Evolutionary conservation across 2,888 invertebrate species (phyloP).

Genomic region (Folsomia candida): DNA sequence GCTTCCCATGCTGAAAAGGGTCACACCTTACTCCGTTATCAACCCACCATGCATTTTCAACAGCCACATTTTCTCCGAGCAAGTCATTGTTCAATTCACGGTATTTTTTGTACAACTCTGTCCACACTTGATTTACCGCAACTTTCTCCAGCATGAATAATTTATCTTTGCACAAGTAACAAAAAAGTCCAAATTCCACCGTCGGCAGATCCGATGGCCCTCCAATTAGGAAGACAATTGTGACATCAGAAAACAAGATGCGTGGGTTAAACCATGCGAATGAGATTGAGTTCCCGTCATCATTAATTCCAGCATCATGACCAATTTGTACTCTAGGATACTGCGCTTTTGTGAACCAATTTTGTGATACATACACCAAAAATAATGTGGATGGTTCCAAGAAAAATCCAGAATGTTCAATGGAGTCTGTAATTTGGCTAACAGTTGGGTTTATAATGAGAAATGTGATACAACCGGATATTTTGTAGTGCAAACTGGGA

Average conservation of each 20-base stretch:
- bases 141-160: neutral
- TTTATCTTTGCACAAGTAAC: slow-evolving; percentile 7
- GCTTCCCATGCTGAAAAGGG: neutral
- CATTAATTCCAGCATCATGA: too few relatives aligned
- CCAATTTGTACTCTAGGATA: too few relatives aligned
- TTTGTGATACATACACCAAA: neutral
- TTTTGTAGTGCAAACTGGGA: neutral
- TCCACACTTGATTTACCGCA: neutral
- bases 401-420: slow-evolving; percentile 1
- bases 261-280: neutral
- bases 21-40: neutral
- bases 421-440: neutral
- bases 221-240: neutral
- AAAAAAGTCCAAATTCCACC: slow-evolving; percentile 1
- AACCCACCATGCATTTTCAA: neutral
- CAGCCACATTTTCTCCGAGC: neutral
- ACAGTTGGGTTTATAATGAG: neutral
- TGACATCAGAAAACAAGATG: neutral
- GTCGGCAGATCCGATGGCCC: neutral
- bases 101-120: neutral
- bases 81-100: neutral
- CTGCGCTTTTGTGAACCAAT: neutral
- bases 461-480: neutral
- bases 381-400: neutral
- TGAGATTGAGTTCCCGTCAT: neutral